Evolutionary conservation across 2,888 invertebrate species (phyloP).

Genomic region (Acanthococcus lagerstroemiae): DNA sequence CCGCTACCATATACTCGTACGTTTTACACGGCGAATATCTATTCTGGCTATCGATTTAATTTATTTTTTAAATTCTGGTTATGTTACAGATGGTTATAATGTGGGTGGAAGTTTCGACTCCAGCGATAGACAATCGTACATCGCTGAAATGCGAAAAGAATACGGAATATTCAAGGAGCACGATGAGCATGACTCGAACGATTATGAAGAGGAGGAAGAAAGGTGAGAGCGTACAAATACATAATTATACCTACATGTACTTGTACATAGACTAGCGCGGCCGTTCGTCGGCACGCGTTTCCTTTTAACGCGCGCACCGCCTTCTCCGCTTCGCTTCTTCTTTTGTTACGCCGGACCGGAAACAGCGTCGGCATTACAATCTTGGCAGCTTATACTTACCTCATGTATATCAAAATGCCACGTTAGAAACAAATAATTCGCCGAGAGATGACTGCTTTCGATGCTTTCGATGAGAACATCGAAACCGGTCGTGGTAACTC

Average conservation of each 20-base stretch:
- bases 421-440: too few species aligned
- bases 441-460: too few species aligned
- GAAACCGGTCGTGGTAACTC: too few species aligned
- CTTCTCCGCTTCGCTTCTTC: too few species aligned
- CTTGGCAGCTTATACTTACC: too few species aligned
- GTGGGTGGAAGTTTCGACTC: constrained; percentile 1
- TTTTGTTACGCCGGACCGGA: too few species aligned
- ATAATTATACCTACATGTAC: neutral
- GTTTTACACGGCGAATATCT: neutral
- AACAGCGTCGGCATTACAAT: too few species aligned
- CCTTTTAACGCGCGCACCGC: too few species aligned
- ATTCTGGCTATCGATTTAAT: neutral
- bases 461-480: too few species aligned
- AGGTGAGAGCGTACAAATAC: neutral
- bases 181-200: constrained; percentile 2
- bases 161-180: constrained; percentile 17
- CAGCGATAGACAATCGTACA: constrained; percentile 12
- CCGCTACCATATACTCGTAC: neutral
- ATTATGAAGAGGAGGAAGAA: constrained; percentile 20
- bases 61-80: neutral
- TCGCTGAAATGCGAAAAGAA: constrained; percentile 16
- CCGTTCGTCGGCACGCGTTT: too few species aligned
- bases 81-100: constrained; percentile 16
- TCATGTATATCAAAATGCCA: too few species aligned
- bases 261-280: too few species aligned